These are phyloP conservation scores for Herpetotheres cachinnans DNA, from an alignment of 2,113 vertebrate species.

Conservation along the genomic window DNA sequence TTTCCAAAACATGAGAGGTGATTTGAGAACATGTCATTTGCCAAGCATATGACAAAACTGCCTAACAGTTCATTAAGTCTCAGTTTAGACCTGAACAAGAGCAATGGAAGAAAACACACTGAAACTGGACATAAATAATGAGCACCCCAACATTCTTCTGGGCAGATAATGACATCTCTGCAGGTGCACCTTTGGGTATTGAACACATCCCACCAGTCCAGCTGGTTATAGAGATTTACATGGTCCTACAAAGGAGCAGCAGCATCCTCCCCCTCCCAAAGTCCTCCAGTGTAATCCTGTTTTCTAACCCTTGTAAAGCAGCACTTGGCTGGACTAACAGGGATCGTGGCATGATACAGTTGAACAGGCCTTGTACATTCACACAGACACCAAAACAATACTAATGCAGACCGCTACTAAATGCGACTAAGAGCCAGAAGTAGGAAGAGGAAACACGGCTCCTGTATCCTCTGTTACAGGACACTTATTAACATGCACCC, in stretches of 20 bases:
- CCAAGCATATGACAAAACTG: neutral
- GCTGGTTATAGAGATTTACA: neutral
- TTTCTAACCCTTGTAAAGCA: neutral
- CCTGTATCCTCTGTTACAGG: neutral
- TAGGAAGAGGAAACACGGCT: neutral
- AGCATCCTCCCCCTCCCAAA: neutral
- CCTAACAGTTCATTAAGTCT: neutral
- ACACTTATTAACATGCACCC: neutral
- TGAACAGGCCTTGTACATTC: accelerated
- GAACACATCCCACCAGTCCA: neutral
- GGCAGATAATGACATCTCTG: too few species aligned
- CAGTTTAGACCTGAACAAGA: neutral
- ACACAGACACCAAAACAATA: neutral
- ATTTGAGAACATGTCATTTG: neutral
- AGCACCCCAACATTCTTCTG: neutral
- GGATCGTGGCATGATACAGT: neutral
- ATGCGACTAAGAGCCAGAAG: neutral
- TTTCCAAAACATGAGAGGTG: neutral
- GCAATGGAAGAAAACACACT: neutral
- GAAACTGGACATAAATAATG: neutral
- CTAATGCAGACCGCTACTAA: neutral
- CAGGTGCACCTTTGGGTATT: neutral
- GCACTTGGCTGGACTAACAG: neutral
- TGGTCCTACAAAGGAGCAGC: neutral
- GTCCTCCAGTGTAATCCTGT: neutral